Base-by-base conservation (phyloP, 37 sponge, comb jelly and placozoan genomes). In the Theonella swinhoei region DNA sequence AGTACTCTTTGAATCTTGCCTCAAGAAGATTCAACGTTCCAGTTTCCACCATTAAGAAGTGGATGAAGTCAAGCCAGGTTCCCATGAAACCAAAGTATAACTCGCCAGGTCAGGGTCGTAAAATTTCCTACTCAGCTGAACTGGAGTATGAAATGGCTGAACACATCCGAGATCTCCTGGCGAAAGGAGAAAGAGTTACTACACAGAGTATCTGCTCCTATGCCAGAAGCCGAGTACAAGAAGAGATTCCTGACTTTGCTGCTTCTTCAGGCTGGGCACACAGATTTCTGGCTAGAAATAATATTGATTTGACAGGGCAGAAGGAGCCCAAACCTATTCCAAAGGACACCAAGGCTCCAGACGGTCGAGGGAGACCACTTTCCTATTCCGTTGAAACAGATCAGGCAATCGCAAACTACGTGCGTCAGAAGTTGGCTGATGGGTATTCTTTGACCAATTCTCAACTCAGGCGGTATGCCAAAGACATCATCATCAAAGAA, bases 191-290 rank as follows among this genome's bases (percentile, higher is more conserved):
- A 28, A 82, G 74, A 42, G 76, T 93, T 26, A 82, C 89, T 2
- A 41, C 83, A 0, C 89, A 89, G 43, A 72, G 82, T n/a, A 42
- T 89, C 29, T 93, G 90, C 80, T 36, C 29, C 39, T 89, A 82
- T 75, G 94, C 89, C 39, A 89, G 86, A 62, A 61, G 60, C 4
- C 33, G 82, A 31, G 72, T 93, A 29, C 76, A 82, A 33, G 64
- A 86, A 47, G 94, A 93, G 80, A 93, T 86, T 39, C 89, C 94
- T n/a, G n/a, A 74, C 25, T 93, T 93, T 58, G 69, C 41, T 36
- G 94, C 94, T 34, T 93, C 94, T 23, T 63, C 87, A 1, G 94
- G 94, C 2, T 93, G 94, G 94, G 94, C 90, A 5, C 87, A 93
- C 26, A 54, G 94, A 31, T 89, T 93, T 41, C 84, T 93, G 2